Conservation (phyloP, 1,140 invertebrate species). For the Carposina sasakii region DNA sequence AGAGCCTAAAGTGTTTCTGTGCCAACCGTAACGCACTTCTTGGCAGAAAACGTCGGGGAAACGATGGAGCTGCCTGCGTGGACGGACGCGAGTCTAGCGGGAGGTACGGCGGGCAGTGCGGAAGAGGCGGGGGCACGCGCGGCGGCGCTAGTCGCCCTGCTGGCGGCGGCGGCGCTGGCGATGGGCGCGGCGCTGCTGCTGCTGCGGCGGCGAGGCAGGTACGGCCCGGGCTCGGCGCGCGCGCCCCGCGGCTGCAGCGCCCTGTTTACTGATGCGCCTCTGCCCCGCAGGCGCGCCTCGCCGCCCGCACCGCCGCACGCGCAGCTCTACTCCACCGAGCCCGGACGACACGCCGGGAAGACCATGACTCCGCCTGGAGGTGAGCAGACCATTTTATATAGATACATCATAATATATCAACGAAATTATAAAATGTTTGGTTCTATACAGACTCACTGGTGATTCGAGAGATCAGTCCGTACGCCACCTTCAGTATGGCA, state of each 20-base stretch:
- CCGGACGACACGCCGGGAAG: constrained; percentile 37
- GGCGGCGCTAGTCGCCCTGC: constrained; percentile 16
- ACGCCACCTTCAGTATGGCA: constrained; percentile 86
- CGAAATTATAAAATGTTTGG: too few species aligned
- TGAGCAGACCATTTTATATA: not conserved
- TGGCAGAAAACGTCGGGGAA: constrained; percentile 43
- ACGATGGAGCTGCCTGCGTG: constrained; percentile 32
- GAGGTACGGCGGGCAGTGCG: constrained; percentile 12
- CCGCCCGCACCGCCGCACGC: constrained; percentile 14
- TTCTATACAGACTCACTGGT: constrained; percentile 72
- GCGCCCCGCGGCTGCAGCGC: constrained; percentile 16
- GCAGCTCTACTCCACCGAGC: constrained; percentile 38
- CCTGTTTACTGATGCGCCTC: too few species aligned
- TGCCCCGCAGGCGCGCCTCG: constrained; percentile 13
- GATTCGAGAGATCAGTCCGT: constrained; percentile 89
- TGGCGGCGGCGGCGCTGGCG: constrained; percentile 25
- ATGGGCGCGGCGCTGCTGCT: constrained; percentile 24
- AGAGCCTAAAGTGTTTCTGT: too few species aligned
- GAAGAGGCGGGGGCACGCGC: constrained; percentile 6
- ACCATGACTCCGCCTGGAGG: constrained; percentile 28
- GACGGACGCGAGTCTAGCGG: constrained; percentile 18
- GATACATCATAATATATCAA: too few species aligned
- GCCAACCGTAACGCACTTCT: too few species aligned
- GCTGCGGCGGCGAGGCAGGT: constrained; percentile 9
- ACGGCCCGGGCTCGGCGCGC: too few species aligned